A percentile compares a stretch with the other conserved stretches of the same genome.
phyloP scores from a whole-genome alignment of 2,888 invertebrate genomes.

The Tetheella fluctuosa region DNA sequence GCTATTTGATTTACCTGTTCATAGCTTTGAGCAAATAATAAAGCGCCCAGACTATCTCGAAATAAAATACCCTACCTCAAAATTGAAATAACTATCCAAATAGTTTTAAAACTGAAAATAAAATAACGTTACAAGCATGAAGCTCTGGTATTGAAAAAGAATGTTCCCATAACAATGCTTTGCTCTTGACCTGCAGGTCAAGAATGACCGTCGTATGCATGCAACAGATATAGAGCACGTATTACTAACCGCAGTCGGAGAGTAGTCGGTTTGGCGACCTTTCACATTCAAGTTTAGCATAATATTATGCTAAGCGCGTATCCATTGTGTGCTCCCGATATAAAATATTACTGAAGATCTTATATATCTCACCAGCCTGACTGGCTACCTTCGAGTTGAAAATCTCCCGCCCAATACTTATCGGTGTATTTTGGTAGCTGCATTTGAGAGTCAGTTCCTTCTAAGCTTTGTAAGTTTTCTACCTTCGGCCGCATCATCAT shows the following conservation, averaged over 20 bases:
- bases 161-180: not conserved
- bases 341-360: not conserved
- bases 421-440: no score
- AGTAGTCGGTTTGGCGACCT: not conserved
- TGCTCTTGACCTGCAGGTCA: no score
- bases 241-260: not conserved
- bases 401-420: no score
- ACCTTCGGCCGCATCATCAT: no score
- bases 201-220: not conserved
- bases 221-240: not conserved
- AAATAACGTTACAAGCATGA: not conserved
- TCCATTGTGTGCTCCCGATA: not conserved
- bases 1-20: not conserved
- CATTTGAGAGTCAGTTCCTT: no score
- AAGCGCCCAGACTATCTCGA: not conserved
- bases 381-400: no score
- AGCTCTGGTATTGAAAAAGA: not conserved
- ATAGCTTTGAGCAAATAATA: not conserved
- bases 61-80: no score
- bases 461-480: no score
- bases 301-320: slow-evolving; percentile 4
- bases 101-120: no score
- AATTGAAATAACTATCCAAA: no score
- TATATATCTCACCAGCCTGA: no score
- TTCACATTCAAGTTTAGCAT: slow-evolving; percentile 10